Evolutionary conservation across 2,797 vertebrate species (phyloP), one percentile per base, ranked within the genome.

Genomic region (Hipposideros larvatus): DNA sequence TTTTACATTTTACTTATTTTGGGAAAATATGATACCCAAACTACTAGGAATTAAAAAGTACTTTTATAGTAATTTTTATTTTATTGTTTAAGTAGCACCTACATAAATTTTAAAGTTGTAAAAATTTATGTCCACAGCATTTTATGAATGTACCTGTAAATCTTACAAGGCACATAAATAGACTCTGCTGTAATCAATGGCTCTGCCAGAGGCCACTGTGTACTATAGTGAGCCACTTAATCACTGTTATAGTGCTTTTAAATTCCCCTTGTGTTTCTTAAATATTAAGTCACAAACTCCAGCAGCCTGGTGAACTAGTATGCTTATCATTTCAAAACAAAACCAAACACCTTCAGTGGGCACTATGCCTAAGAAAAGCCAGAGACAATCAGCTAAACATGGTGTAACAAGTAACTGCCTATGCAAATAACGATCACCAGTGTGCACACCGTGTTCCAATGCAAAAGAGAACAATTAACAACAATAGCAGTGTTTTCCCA

Each of bases 31-130:
- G 55, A 75, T 59, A 51, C 4, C 11, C 26, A 80, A 80, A 21
- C 51, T 37, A 71, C 59, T 28, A 61, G 31, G 28, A 59, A 37
- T 80, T 71, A 57, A 37, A 48, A 28, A 65, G 24, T 43, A 61
- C 15, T 66, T 70, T 91, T 77, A 66, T 79, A 9, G 85, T 73
- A 88, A 59, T 79, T 93, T 91, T 46, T 37, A 63, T 84, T 63
- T 66, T 85, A 65, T 59, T 83, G 63, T n/a, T 77, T 22, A 66
- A 2, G 46, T 26, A 92, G 7, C 16, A 78, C 37, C 34, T 55
- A 61, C n/a, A 43, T 63, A 55, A 24, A 18, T 87, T 90, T 86
- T 11, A 4, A 82, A 86, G 85, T 48, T 26, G 11, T 70, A 11
- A 61, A 96, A 83, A 5, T 68, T 0, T 70, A 83, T 79, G n/a